Evolutionary conservation across 2,113 vertebrate genomes (phyloP).

Genomic region (Ceyx melanurus): DNA sequence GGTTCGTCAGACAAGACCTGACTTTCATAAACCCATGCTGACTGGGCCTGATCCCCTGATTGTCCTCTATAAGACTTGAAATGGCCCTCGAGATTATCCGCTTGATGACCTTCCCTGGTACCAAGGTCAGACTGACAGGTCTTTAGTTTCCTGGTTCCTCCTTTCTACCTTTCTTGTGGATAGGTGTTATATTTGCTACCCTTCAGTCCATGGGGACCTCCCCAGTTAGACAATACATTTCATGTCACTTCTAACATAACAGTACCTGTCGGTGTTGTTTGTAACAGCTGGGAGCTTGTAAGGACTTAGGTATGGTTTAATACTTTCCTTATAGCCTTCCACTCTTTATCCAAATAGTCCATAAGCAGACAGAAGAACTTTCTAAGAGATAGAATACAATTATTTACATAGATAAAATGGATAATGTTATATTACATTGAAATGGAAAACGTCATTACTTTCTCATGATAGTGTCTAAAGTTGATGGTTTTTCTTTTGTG

Average conservation of each 20-base stretch:
- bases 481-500: constrained; percentile 45
- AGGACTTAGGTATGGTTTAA: not conserved
- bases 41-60: no score
- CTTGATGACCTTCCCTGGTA: no score
- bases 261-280: accelerated
- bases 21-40: no score
- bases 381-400: not conserved
- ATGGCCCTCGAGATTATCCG: no score
- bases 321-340: not conserved
- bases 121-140: no score
- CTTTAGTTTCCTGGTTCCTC: no score
- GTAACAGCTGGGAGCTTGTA: accelerated
- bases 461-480: constrained; percentile 21
- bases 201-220: no score
- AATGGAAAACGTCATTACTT: constrained; percentile 7
- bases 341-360: not conserved
- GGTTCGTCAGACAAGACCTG: no score
- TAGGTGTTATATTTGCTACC: no score
- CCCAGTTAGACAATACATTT: not conserved
- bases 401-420: constrained; percentile 1
- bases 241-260: not conserved
- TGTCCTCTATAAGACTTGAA: no score
- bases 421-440: not conserved
- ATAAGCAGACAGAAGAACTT: not conserved
- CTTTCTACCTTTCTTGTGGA: no score